Evolutionary conservation across 2,797 vertebrate genomes (phyloP).

Genomic region (Clarias fuscus): DNA sequence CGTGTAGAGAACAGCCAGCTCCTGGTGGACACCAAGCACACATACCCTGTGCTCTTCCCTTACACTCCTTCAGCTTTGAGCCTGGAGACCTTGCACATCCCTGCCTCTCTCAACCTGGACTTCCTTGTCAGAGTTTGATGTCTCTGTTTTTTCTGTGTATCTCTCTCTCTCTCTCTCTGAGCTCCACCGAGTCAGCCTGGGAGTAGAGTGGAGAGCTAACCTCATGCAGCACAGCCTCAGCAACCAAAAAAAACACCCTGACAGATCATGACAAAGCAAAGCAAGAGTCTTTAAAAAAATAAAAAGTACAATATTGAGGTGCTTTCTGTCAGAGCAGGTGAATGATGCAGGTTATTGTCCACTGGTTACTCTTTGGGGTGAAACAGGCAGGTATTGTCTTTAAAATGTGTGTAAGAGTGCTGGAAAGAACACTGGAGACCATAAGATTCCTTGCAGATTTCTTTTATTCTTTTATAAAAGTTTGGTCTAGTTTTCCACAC

Average conservation of each 20-base stretch:
- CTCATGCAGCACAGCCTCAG: conserved; percentile 13
- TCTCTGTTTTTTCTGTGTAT: conserved; percentile 13
- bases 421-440: background rate
- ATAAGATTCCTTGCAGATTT: background rate
- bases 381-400: conserved; percentile 15
- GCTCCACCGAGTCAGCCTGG: conserved; percentile 3
- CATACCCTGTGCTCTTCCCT: conserved; percentile 88
- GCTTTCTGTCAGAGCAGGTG: conserved; percentile 17
- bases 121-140: conserved; percentile 84
- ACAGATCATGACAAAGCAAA: conserved; percentile 1
- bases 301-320: conserved; percentile 30
- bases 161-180: conserved; percentile 8
- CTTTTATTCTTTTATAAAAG: conserved; percentile 2
- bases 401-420: background rate
- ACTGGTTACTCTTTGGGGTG: background rate
- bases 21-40: conserved; percentile 88
- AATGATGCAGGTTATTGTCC: background rate
- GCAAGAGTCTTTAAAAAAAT: conserved; percentile 11
- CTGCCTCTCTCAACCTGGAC: conserved; percentile 82
- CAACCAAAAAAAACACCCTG: conserved; percentile 25
- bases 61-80: conserved; percentile 89
- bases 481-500: background rate
- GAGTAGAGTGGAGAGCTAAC: conserved; percentile 6
- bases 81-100: conserved; percentile 89
- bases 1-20: conserved; percentile 84